Evolutionary conservation across 2,113 vertebrate genomes (phyloP).

Genomic region (Amblyopsis rosae): DNA sequence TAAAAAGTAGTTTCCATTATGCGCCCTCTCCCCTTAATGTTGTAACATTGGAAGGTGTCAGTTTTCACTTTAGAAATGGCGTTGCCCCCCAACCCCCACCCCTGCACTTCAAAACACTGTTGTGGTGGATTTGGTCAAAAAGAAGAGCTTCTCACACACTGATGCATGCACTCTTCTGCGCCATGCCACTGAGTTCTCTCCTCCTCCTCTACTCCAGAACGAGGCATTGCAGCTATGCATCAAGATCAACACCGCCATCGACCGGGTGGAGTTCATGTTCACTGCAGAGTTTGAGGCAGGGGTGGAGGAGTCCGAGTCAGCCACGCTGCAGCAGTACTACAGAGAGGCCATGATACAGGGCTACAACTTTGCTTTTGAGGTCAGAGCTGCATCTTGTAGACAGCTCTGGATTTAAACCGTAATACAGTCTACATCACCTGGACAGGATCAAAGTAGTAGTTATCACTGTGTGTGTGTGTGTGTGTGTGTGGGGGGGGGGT

Average conservation of each 20-base stretch:
- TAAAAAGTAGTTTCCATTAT: not conserved
- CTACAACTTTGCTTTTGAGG: conserved; percentile 99
- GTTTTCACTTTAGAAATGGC: not conserved
- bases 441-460: no score
- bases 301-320: conserved; percentile 90
- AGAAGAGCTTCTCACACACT: not conserved
- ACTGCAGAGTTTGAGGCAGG: conserved; percentile 90
- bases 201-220: conserved; percentile 69
- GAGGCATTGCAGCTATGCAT: conserved; percentile 93
- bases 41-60: not conserved
- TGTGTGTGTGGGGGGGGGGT: no score
- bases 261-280: conserved; percentile 94
- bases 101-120: not conserved
- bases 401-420: no score
- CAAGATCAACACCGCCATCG: conserved; percentile 90
- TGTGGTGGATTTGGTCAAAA: not conserved
- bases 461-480: no score
- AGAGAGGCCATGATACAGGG: conserved; percentile 97
- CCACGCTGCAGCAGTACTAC: conserved; percentile 93
- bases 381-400: conserved; percentile 54
- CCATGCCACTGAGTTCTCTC: not conserved
- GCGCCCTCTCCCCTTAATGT: not conserved
- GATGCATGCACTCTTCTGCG: not conserved
- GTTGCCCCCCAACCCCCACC: not conserved
- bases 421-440: no score